Evolutionary conservation across 2,888 invertebrate species (phyloP).

Genomic region (Thymelicus lineola): DNA sequence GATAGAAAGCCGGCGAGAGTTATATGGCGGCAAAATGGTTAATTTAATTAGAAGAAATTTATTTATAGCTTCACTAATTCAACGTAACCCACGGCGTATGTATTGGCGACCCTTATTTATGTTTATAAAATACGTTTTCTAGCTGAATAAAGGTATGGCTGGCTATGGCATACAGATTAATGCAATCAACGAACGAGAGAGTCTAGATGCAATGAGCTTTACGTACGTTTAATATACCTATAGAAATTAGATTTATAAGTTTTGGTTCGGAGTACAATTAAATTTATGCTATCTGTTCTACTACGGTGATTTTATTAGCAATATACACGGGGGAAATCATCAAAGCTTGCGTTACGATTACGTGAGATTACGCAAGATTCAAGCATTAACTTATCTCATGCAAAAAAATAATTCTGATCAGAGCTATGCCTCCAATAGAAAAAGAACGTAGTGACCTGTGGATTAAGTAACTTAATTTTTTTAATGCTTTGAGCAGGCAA

Average conservation of each 20-base stretch:
- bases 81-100: constrained; percentile 17
- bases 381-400: too few species aligned
- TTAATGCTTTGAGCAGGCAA: too few species aligned
- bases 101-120: constrained; percentile 37
- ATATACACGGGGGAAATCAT: too few species aligned
- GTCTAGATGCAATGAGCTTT: constrained; percentile 27
- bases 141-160: constrained; percentile 24
- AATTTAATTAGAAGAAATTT: constrained; percentile 41
- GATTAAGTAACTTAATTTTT: too few species aligned
- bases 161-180: constrained; percentile 20
- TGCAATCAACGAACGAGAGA: constrained; percentile 34
- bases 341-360: background rate
- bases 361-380: too few species aligned
- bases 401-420: too few species aligned
- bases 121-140: constrained; percentile 21
- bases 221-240: background rate
- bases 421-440: too few species aligned
- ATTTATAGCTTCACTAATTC: constrained; percentile 41
- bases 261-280: too few species aligned
- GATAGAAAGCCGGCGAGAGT: constrained; percentile 40
- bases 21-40: constrained; percentile 31
- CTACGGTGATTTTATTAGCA: too few species aligned
- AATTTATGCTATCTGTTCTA: too few species aligned
- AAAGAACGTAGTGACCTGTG: too few species aligned
- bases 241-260: constrained; percentile 7